Evolutionary conservation across 2,113 vertebrate genomes (phyloP).

Genomic region (Dendrocopos noguchii): DNA sequence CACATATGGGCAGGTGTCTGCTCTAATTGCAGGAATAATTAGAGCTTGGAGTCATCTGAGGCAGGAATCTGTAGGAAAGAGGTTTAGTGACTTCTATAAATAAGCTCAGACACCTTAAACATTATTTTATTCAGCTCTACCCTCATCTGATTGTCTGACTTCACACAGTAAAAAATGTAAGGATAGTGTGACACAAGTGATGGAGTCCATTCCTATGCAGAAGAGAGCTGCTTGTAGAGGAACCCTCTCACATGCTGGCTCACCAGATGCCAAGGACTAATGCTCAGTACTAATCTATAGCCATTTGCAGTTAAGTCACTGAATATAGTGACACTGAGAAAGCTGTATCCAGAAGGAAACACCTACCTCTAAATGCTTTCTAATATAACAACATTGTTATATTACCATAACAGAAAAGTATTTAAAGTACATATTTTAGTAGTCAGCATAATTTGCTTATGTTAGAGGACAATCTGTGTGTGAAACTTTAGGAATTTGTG

Average conservation of each 20-base stretch:
- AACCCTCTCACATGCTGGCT: background rate
- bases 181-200: background rate
- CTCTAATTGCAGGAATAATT: background rate
- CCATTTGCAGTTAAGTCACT: background rate
- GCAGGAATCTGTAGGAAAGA: background rate
- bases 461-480: background rate
- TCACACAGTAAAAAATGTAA: background rate
- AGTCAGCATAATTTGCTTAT: background rate
- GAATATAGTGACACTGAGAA: background rate
- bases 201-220: background rate
- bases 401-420: background rate
- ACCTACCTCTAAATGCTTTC: background rate
- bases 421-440: background rate
- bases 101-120: background rate
- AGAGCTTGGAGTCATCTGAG: background rate
- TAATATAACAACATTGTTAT: background rate
- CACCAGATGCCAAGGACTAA: background rate
- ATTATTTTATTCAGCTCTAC: background rate
- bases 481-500: background rate
- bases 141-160: background rate
- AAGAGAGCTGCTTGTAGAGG: background rate
- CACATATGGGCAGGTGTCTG: background rate
- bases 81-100: fast-evolving
- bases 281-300: background rate
- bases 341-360: background rate